phyloP scores from a whole-genome alignment of 2,888 invertebrate genomes.

The Caradrina clavipalpis region DNA sequence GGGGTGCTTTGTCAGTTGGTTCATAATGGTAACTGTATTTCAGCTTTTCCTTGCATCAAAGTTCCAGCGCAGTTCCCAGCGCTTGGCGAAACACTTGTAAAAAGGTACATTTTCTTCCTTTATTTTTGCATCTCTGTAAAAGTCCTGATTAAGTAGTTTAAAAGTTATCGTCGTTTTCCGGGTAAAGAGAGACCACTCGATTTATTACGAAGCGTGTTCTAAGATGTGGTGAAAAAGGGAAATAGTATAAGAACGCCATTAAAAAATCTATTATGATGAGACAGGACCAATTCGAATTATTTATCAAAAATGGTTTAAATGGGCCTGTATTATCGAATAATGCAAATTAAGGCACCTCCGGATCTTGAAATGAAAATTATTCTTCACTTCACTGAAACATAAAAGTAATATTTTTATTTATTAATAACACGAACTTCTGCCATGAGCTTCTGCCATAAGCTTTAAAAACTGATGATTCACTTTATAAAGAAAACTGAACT shows the following conservation, averaged over 20 bases:
- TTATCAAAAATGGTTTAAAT: too few relatives aligned
- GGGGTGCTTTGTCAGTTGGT: not conserved
- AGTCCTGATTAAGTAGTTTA: not conserved
- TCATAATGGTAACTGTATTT: not conserved
- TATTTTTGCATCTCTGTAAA: not conserved
- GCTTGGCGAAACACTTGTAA: conserved; percentile 3
- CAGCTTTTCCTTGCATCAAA: not conserved
- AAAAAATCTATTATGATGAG: not conserved
- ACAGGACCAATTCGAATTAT: too few relatives aligned
- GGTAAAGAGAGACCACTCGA: not conserved
- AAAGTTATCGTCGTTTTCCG: not conserved
- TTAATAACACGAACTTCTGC: too few relatives aligned
- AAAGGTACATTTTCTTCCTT: not conserved
- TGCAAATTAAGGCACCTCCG: not conserved
- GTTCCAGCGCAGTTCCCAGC: not conserved
- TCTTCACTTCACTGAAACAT: not conserved
- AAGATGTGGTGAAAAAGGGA: not conserved
- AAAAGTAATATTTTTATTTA: too few relatives aligned
- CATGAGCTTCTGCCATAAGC: too few relatives aligned
- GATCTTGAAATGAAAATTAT: not conserved
- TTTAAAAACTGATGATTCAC: too few relatives aligned
- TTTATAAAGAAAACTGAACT: too few relatives aligned
- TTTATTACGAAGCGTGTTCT: too few relatives aligned
- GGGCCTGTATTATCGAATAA: not conserved
- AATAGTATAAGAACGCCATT: not conserved